Evolutionary conservation across 92 coral and sea anemone genomes (phyloP), one percentile per base, ranked within the genome.

Genomic region (Paragorgia papillata): DNA sequence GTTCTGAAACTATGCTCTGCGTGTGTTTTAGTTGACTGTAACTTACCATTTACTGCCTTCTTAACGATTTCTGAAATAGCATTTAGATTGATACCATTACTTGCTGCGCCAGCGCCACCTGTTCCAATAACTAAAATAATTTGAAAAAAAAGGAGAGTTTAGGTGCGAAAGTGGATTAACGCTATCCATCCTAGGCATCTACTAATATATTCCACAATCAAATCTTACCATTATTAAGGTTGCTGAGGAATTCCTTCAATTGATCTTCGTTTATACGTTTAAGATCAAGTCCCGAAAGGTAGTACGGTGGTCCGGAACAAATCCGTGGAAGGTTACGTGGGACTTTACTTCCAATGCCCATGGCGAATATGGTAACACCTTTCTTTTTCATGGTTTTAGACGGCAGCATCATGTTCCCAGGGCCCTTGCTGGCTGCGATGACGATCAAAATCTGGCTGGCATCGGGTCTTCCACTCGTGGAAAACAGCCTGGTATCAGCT

Each of bases 361-460:
- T 88, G 17, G 91, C 97, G 54, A 85, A 88, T 37, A 88, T 85
- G 22, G 88, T 83, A 28, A 93, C 96, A 30, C 97, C 97, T 15
- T 69, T 82, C 28, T 87, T 80, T 57, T 91, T 94, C 13, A 93
- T 86, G 2, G 64, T 41, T 25, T 81, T 64, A 3, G 97, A 71
- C 2, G 89, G 89, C 29, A 58, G 74, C 14, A 66, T 69, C 27
- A 90, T 85, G 49, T 79, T 87, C 69, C 91, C 93, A 33, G 63
- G 71, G 17, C 91, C 83, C 18, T 78, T 88, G 6, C 97, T 91
- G 60, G 89, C 97, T 1, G 97, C 87, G 87, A 93, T 81, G 20
- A 86, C 91, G 26, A 93, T 66, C 32, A 93, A 67, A n/a, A 93
- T 90, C 62, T 82, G 75, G 41, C 75, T 68, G 20, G 75, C 75